Evolutionary conservation across 2,113 vertebrate genomes (phyloP), one percentile per base, ranked within the genome.

Genomic region (Menidia beryllina): DNA sequence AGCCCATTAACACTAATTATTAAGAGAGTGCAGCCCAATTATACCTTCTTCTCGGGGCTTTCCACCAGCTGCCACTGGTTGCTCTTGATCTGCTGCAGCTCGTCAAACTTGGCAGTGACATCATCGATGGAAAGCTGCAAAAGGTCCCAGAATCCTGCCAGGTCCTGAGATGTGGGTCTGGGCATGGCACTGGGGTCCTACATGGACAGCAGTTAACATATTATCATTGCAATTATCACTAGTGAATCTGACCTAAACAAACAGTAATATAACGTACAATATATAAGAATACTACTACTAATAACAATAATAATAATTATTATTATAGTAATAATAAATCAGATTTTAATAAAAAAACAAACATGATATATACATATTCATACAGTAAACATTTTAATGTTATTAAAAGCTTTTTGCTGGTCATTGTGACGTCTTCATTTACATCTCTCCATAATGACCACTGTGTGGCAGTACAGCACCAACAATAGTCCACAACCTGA

Each of bases 101-200:
- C 97, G 41, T 98, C 96, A 68, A 99, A 99, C 91, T 99, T 99
- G 95, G 98, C 95, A 94, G 96, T 97, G 91, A 99, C 98, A 0
- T 99, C 98, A 89, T 98, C 97, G 13, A 98, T 94, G 5, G 98
- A 98, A 68, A 99, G 96, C 94, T 99, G 98, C 89, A 99, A 79
- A 87, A 99, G 95, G 91, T 99, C 98, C 98, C 98, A 99, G 93
- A 98, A 99, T 79, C 98, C 98, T 41, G 98, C 98, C 64, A 99
- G 92, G 87, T 99, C 98, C 94, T 99, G 98, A 71, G 98, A 97
- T 8, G 98, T 99, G 69, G 98, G 98, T 84, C 98, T 93, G 1
- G 98, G 98, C 98, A 98, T 98, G 81, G 98, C 98, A 74, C 97
- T 97, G 78, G 98, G 98, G 93, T 99, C 98, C 98, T 99, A 58